Conservation (phyloP, 64 coral and sea anemone genomes). For the Stichodactyla mertensii region DNA sequence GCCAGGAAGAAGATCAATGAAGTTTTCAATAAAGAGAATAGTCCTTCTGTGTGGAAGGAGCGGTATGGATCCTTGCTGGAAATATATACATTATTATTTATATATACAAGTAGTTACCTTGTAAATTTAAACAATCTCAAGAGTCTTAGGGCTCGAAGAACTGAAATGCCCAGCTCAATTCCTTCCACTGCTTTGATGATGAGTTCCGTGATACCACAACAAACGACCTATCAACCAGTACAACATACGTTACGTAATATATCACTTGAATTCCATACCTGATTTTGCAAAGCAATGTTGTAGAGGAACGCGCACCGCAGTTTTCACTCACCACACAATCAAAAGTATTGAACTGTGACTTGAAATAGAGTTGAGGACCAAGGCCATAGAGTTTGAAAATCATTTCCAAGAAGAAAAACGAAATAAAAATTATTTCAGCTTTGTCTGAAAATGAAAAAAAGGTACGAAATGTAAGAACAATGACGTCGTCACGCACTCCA, state of each 20-base stretch:
- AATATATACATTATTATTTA: too few species aligned
- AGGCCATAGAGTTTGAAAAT: constrained; percentile 89
- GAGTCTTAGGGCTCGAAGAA: constrained; percentile 84
- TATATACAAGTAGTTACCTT: constrained; percentile 30
- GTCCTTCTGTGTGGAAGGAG: too few species aligned
- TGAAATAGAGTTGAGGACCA: constrained; percentile 89
- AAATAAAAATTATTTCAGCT: constrained; percentile 85
- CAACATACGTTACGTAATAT: not conserved
- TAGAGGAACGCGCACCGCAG: too few species aligned
- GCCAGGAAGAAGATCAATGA: too few species aligned
- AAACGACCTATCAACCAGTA: constrained; percentile 62
- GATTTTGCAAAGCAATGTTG: too few species aligned
- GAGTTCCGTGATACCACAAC: constrained; percentile 88
- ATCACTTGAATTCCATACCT: not conserved
- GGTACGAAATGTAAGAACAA: not conserved
- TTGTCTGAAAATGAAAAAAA: constrained; percentile 50
- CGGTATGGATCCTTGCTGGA: too few species aligned
- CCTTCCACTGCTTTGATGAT: constrained; percentile 66
- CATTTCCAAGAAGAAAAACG: constrained; percentile 96
- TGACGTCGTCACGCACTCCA: too few species aligned
- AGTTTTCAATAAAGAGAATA: too few species aligned
- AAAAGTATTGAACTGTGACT: constrained; percentile 99
- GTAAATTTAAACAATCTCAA: constrained; percentile 98
- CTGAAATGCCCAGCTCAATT: constrained; percentile 86
- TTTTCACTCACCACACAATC: constrained; percentile 88